A percentile compares a stretch with the other conserved stretches of the same genome.
Conservation (phyloP, 2,888 invertebrate species). For the Cantharis lateralis region DNA sequence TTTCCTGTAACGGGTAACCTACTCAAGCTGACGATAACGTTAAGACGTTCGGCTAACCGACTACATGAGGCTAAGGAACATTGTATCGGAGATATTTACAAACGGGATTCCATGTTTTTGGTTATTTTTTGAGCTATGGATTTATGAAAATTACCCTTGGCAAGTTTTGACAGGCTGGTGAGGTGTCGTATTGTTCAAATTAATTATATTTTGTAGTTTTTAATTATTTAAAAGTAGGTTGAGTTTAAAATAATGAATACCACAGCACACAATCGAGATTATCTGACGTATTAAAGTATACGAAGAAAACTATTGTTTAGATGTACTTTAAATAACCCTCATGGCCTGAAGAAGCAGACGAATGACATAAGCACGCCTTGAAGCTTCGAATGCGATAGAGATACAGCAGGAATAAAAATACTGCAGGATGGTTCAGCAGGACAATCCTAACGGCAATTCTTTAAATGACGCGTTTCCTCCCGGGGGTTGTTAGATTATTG, state of each 20-base stretch:
- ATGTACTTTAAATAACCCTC: slow-evolving; percentile 25
- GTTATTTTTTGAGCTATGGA: too few species aligned
- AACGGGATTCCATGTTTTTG: too few species aligned
- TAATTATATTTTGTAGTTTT: too few species aligned
- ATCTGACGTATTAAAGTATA: slow-evolving; percentile 11
- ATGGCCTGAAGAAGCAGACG: slow-evolving; percentile 16
- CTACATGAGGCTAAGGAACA: too few species aligned
- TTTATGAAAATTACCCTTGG: too few species aligned
- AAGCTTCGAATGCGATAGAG: slow-evolving; percentile 25
- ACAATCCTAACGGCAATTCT: slow-evolving; percentile 35
- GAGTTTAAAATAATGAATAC: background rate
- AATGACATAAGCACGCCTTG: slow-evolving; percentile 17
- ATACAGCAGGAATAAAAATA: slow-evolving; percentile 29
- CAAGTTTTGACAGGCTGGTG: too few species aligned
- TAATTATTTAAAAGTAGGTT: background rate
- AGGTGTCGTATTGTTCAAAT: too few species aligned
- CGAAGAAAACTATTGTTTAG: slow-evolving; percentile 24
- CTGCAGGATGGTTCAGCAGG: slow-evolving; percentile 20
- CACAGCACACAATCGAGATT: background rate
- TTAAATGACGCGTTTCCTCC: slow-evolving; percentile 38
- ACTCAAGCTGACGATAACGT: too few species aligned
- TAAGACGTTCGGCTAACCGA: too few species aligned
- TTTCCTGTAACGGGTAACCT: too few species aligned
- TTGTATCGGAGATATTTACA: too few species aligned
- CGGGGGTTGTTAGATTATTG: slow-evolving; percentile 40